Percentiles rank a stretch among this genome's conserved stretches.
These are phyloP conservation scores for Aphelenchoides besseyi DNA, from an alignment of 1,140 invertebrate genomes.

Conservation along the genomic window DNA sequence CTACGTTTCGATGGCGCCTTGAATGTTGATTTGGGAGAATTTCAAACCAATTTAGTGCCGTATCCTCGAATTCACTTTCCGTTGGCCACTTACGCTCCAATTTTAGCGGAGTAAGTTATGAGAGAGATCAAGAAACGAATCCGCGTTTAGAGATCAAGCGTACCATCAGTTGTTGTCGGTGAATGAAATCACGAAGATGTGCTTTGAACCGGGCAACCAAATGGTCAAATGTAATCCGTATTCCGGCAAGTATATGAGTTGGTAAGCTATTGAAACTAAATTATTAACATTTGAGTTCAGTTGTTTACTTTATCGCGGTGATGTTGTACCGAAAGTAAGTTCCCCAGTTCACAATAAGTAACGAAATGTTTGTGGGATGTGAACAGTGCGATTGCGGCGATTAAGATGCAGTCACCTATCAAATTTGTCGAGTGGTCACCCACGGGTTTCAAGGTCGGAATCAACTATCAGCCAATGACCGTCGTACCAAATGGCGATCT, in stretches of 20 bases:
- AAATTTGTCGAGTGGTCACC: slow-evolving; percentile 48
- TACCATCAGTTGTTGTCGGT: slow-evolving; percentile 75
- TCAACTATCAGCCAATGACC: slow-evolving; percentile 4
- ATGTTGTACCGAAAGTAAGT: slow-evolving; percentile 76
- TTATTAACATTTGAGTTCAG: too few species aligned
- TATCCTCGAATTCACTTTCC: slow-evolving; percentile 78
- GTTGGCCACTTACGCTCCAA: slow-evolving; percentile 60
- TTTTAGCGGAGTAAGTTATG: slow-evolving; percentile 54
- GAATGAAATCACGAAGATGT: slow-evolving; percentile 76
- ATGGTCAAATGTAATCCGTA: slow-evolving; percentile 72
- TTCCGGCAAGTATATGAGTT: slow-evolving; percentile 56
- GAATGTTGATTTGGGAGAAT: slow-evolving; percentile 83
- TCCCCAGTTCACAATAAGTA: too few species aligned
- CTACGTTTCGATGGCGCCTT: slow-evolving; percentile 81
- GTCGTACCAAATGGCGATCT: slow-evolving; percentile 18
- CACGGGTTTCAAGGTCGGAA: slow-evolving; percentile 31
- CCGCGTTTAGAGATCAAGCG: slow-evolving; percentile 68
- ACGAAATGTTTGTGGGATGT: slow-evolving; percentile 24
- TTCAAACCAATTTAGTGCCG: slow-evolving; percentile 81
- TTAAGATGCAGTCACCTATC: slow-evolving; percentile 28
- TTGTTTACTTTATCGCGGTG: slow-evolving; percentile 73
- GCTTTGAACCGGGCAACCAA: slow-evolving; percentile 78
- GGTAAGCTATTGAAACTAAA: too few species aligned
- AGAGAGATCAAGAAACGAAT: neutral
- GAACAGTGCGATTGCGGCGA: slow-evolving; percentile 38